Conservation (phyloP, 2,888 invertebrate genomes). For the Aphodius sticticus region DNA sequence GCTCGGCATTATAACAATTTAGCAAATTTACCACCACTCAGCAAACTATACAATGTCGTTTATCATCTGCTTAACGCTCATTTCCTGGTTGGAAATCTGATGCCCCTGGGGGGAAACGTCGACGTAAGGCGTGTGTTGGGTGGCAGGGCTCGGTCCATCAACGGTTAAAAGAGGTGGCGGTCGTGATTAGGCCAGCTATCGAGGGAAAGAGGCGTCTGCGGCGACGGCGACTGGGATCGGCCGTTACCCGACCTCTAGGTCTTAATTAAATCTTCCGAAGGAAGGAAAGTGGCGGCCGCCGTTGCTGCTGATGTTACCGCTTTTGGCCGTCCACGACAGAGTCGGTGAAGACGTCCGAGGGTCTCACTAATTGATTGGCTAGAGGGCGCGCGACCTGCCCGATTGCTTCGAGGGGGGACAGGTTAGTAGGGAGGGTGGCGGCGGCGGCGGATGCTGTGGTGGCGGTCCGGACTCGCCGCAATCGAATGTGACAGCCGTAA, state of each 20-base stretch:
- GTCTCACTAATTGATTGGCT: neutral
- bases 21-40: neutral
- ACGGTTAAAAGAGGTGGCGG: neutral
- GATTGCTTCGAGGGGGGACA: neutral
- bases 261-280: constrained; percentile 4
- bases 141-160: neutral
- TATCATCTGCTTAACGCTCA: neutral
- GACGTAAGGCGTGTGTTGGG: neutral
- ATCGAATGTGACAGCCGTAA: constrained; percentile 55
- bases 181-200: neutral
- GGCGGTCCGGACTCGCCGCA: constrained; percentile 32
- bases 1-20: neutral
- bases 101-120: neutral
- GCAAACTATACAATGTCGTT: neutral
- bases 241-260: neutral
- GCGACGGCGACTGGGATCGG: neutral
- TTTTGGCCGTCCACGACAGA: neutral
- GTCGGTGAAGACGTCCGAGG: neutral
- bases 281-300: neutral
- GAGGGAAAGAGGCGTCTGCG: neutral
- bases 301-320: neutral
- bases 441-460: neutral
- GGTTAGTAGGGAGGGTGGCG: neutral
- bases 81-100: neutral
- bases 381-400: neutral